These are phyloP conservation scores for Scomber colias DNA, from an alignment of 2,113 vertebrate species.

Conservation along the genomic window DNA sequence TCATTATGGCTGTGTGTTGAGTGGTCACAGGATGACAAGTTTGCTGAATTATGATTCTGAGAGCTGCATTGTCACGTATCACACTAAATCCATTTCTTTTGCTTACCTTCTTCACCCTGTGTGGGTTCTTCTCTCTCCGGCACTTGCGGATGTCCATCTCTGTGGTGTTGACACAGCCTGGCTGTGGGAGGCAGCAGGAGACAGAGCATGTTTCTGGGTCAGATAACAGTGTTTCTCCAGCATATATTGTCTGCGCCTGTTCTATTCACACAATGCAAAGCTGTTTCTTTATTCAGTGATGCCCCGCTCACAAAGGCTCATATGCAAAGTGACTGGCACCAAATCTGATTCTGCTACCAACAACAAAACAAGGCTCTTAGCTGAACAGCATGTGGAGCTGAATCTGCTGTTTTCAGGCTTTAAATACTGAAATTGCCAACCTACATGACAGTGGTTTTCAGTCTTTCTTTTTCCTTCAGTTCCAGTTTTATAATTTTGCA, in stretches of 20 bases:
- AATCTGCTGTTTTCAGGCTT: slow-evolving; percentile 27
- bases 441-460: background rate
- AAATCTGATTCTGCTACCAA: slow-evolving; percentile 41
- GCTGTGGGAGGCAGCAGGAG: slow-evolving; percentile 83
- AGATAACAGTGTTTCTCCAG: slow-evolving; percentile 49
- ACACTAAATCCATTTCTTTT: background rate
- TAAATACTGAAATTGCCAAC: slow-evolving; percentile 1
- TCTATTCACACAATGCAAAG: slow-evolving; percentile 34
- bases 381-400: slow-evolving; percentile 6
- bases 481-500: background rate
- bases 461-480: background rate
- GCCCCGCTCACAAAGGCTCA: slow-evolving; percentile 19
- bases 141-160: slow-evolving; percentile 99
- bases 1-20: background rate
- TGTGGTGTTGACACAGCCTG: slow-evolving; percentile 97
- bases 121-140: slow-evolving; percentile 94
- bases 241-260: slow-evolving; percentile 22
- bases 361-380: slow-evolving; percentile 32
- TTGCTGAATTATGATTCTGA: background rate
- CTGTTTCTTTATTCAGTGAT: slow-evolving; percentile 34
- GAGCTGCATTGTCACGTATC: background rate
- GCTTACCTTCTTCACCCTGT: slow-evolving; percentile 95
- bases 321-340: slow-evolving; percentile 55
- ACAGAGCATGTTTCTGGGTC: slow-evolving; percentile 55
- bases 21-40: background rate